Evolutionary conservation across 2,888 invertebrate species (phyloP).

Genomic region (Apamea anceps): DNA sequence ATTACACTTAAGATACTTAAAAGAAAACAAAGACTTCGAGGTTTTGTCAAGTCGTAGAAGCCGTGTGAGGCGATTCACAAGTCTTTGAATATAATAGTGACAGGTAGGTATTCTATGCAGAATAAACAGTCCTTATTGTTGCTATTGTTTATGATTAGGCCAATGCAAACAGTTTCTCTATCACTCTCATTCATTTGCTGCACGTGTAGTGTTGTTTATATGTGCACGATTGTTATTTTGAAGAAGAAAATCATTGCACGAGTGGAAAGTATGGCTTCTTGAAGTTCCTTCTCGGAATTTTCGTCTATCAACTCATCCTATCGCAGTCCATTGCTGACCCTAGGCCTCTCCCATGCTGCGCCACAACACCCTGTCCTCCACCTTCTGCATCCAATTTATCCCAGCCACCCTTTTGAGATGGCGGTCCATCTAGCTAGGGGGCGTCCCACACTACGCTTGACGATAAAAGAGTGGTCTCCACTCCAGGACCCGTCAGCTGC

Average conservation of each 20-base stretch:
- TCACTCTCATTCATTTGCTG: constrained; percentile 5
- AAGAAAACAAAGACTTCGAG: neutral
- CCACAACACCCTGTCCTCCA: neutral
- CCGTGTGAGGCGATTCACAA: neutral
- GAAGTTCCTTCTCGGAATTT: neutral
- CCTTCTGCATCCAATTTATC: neutral
- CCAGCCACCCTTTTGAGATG: neutral
- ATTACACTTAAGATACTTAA: neutral
- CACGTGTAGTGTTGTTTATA: constrained; percentile 18
- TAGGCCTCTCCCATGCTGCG: neutral
- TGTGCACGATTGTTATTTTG: neutral
- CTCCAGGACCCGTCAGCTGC: no score
- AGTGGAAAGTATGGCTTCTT: neutral
- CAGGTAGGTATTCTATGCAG: neutral
- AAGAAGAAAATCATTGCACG: neutral
- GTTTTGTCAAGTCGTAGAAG: neutral
- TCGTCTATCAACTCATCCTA: no score
- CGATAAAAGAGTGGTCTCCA: no score
- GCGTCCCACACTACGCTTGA: no score
- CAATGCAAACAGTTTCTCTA: constrained; percentile 28
- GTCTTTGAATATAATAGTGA: neutral
- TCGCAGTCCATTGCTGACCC: neutral
- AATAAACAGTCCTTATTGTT: constrained; percentile 9
- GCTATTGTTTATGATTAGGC: constrained; percentile 18
- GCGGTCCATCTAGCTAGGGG: neutral